Conservation (phyloP, 1,140 invertebrate species). For the Cydia splendana region DNA sequence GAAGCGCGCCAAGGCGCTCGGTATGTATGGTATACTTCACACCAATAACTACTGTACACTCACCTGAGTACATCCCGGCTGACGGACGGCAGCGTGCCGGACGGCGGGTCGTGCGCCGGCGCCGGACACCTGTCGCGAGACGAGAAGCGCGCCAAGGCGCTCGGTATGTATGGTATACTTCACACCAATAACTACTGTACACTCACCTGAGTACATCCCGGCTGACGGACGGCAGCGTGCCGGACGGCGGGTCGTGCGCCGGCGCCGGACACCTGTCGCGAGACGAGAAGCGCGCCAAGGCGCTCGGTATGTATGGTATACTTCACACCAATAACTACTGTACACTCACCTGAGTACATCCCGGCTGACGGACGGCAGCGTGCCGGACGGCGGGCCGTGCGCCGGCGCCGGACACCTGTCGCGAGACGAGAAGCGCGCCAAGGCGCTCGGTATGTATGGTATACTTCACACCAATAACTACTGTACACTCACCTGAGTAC, state of each 20-base stretch:
- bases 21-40: constrained; percentile 41
- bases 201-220: too few relatives aligned
- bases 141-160: constrained; percentile 69
- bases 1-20: constrained; percentile 68
- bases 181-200: too few relatives aligned
- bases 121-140: constrained; percentile 56
- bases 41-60: too few relatives aligned
- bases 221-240: constrained; percentile 68
- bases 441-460: constrained; percentile 58
- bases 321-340: too few relatives aligned
- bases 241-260: constrained; percentile 56
- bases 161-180: constrained; percentile 48
- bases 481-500: too few relatives aligned
- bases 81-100: constrained; percentile 69
- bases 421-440: constrained; percentile 69
- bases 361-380: constrained; percentile 69
- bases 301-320: constrained; percentile 52
- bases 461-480: too few relatives aligned
- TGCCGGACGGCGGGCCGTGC: constrained; percentile 60
- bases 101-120: constrained; percentile 53
- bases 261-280: constrained; percentile 52
- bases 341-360: too few relatives aligned
- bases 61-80: too few relatives aligned
- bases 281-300: constrained; percentile 71
- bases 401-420: constrained; percentile 49